These are phyloP conservation scores for Trichomycterus rosablanca DNA, from an alignment of 2,113 vertebrate species.

Conservation along the genomic window DNA sequence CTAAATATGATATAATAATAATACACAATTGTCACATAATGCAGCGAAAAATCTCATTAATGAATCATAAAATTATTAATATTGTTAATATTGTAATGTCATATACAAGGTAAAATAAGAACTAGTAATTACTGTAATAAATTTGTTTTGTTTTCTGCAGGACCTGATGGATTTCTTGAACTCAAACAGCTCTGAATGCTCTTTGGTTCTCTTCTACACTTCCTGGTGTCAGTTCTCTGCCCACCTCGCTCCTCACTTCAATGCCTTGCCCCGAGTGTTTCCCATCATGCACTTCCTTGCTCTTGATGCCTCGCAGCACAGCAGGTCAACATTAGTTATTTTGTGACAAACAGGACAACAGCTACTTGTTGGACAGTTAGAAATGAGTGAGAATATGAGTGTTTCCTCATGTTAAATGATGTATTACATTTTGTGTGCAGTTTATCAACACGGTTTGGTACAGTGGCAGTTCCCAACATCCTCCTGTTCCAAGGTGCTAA, in stretches of 20 bases:
- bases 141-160: slow-evolving; percentile 54
- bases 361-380: no score
- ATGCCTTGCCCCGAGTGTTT: slow-evolving; percentile 87
- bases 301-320: slow-evolving; percentile 93
- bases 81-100: no score
- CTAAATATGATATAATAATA: no score
- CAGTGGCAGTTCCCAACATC: slow-evolving; percentile 95
- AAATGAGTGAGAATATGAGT: no score
- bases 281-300: slow-evolving; percentile 89
- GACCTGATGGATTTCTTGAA: slow-evolving; percentile 95
- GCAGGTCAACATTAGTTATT: slow-evolving; percentile 73
- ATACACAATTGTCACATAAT: no score
- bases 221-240: slow-evolving; percentile 96
- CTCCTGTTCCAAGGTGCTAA: slow-evolving; percentile 96
- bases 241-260: slow-evolving; percentile 90
- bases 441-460: slow-evolving; percentile 94
- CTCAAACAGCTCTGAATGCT: slow-evolving; percentile 86
- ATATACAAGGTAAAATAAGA: no score
- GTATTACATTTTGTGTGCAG: slow-evolving; percentile 63
- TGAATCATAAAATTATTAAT: no score
- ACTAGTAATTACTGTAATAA: background rate
- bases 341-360: no score
- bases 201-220: slow-evolving; percentile 89
- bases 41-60: no score
- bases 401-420: no score